Evolutionary conservation across 2,113 vertebrate species (phyloP), one percentile per base, ranked within the genome.

Genomic region (Oophaga pumilio): DNA sequence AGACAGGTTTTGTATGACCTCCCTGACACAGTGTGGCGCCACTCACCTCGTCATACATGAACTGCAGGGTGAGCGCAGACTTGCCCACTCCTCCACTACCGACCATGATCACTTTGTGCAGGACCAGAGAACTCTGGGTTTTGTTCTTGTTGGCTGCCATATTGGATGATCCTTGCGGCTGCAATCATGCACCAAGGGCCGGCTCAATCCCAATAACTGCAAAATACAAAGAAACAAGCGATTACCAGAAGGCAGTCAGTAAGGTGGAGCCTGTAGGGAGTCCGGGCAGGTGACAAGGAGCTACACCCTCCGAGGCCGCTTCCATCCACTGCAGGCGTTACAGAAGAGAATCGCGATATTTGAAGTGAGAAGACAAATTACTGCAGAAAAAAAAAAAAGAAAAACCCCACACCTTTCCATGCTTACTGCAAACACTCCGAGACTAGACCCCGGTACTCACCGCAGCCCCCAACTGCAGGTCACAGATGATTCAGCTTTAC

Each of bases 21-120:
- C 12, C 1, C 53, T 56, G 7, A 56, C 52, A 53, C 53, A 56
- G 53, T 56, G 53, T 56, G 9, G 3, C 76, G 52, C 15, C 11
- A 84, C 95, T 95, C 93, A 96, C 95, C 94, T 96, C 95, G 20
- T 96, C 95, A 13, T 96, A 96, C 95, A 96, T 96, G 89, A 96
- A 96, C 74, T 95, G 95, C 81, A 96, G 94, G 0, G 96, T 96
- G 82, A 96, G 93, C 8, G 96, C 96, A 4, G 96, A 96, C 89
- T 96, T 96, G 91, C 96, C 96, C 2, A 96, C 96, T 6, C 96
- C 96, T 76, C 96, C 96, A 8, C 96, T 96, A 88, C 96, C 96
- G 43, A 96, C 96, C 96, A 96, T 96, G 91, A 96, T 96, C 52
- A 96, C 96, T 90, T 96, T 96, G 92, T 96, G 96, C 20, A 96